Conservation (phyloP, 2,888 invertebrate species). For the Priocnemis perturbator region DNA sequence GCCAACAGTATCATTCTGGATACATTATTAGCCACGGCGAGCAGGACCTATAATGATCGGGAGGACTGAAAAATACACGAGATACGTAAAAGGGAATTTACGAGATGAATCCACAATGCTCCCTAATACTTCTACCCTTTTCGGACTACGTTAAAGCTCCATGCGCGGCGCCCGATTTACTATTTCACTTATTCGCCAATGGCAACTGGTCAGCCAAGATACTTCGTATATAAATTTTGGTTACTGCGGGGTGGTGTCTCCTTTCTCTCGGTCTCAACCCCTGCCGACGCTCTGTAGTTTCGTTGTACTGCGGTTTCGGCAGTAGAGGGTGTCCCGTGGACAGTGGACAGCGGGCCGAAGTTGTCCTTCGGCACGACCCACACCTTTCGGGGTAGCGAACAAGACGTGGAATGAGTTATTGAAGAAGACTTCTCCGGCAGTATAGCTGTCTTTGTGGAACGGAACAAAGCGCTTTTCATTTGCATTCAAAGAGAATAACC, state of each 20-base stretch:
- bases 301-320: slow-evolving; percentile 48
- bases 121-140: slow-evolving; percentile 8
- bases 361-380: slow-evolving; percentile 58
- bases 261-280: slow-evolving; percentile 17
- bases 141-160: slow-evolving; percentile 5
- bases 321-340: slow-evolving; percentile 27
- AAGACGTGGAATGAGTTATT: slow-evolving; percentile 60
- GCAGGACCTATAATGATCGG: no score
- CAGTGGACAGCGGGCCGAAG: slow-evolving; percentile 42
- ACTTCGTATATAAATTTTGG: slow-evolving; percentile 74
- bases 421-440: slow-evolving; percentile 33
- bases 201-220: slow-evolving; percentile 63
- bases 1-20: no score
- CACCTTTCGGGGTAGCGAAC: slow-evolving; percentile 52
- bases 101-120: slow-evolving; percentile 62
- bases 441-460: neutral
- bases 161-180: slow-evolving; percentile 52
- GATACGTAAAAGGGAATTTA: slow-evolving; percentile 64
- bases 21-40: no score
- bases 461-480: no score
- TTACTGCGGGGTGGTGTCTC: slow-evolving; percentile 31
- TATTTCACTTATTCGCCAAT: slow-evolving; percentile 68
- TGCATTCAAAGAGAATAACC: neutral
- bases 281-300: slow-evolving; percentile 25
- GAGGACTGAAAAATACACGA: slow-evolving; percentile 54